Base-by-base conservation (phyloP, 2,797 vertebrate genomes). In the Falco biarmicus region DNA sequence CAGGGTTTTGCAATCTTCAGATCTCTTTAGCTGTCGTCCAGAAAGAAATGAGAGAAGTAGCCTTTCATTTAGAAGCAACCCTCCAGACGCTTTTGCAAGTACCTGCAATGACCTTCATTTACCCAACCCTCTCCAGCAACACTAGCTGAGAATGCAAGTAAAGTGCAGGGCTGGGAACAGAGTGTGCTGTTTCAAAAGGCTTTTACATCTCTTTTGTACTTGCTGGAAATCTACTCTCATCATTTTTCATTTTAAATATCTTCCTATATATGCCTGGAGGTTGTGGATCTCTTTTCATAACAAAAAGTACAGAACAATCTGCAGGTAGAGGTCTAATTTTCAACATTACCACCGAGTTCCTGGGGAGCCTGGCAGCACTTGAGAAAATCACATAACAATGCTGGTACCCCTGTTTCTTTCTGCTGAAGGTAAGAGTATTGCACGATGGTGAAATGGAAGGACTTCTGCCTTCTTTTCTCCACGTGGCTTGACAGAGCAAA, bases 91-190 rank as follows among this genome's bases (percentile, higher is more conserved):
- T 96, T 82, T 15, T 90, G 73, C 83, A 48, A 73, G 66, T 56
- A 74, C 80, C 76, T 93, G 74, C 94, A 94, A 45, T 88, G 94
- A 96, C 95, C 93, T 96, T 92, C 93, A 63, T 93, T 84, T 93
- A 51, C 79, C 69, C 82, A 93, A 2, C 57, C 32, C 84, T 93
- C 87, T 73, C 79, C 74, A 66, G 79, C 79, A 87, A 15, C 54
- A 32, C 66, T 6, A 54, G 34, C 75, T 10, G n/a, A 87, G 73
- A 91, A 81, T 54, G 51, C 87, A 91, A 91, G 91, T 74, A 53
- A 86, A 92, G 82, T 53, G 34, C 85, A 41, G 59, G 80, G 83
- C 77, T 79, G 66, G 61, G 91, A 95, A 94, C 84, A 91, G 41
- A 15, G 31, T 53, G 96, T 93, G 59, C 94, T 74, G 63, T 47